Conservation (phyloP, 2,113 vertebrate species). For the Rhinolophus ferrumequinum region DNA sequence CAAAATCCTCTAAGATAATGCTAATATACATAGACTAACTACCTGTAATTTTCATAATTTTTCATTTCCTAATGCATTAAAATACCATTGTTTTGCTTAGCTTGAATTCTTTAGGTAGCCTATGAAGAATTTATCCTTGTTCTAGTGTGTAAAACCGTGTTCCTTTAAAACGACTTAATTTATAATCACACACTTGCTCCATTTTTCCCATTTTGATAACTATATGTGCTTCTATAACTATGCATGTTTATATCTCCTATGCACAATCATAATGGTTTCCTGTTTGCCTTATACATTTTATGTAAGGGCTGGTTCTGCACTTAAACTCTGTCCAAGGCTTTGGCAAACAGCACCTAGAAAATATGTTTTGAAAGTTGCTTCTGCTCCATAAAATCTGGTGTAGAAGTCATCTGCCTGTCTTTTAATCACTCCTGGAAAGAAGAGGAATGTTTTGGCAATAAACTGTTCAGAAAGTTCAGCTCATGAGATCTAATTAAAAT, state of each 20-base stretch:
- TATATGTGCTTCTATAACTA: neutral
- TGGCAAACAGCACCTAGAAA: slow-evolving; percentile 55
- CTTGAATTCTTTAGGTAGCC: slow-evolving; percentile 14
- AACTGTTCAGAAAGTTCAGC: slow-evolving; percentile 66
- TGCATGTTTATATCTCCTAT: neutral
- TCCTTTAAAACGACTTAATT: neutral
- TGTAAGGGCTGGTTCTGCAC: neutral
- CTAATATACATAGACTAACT: slow-evolving; percentile 31
- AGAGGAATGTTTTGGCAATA: slow-evolving; percentile 74
- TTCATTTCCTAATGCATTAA: neutral
- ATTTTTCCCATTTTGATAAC: neutral
- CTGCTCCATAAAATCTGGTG: slow-evolving; percentile 49
- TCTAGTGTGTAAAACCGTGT: neutral
- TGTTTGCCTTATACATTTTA: slow-evolving; percentile 9
- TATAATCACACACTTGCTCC: neutral
- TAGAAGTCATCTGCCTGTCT: slow-evolving; percentile 53
- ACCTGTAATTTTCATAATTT: slow-evolving; percentile 4
- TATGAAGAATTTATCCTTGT: neutral
- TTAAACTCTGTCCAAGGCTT: neutral
- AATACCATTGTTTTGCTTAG: neutral
- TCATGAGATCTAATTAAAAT: slow-evolving; percentile 86
- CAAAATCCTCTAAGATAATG: neutral
- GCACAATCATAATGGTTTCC: neutral
- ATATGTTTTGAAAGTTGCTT: slow-evolving; percentile 39
- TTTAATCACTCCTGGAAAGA: slow-evolving; percentile 43